Conservation (phyloP, 2,888 invertebrate species). For the Scelioninae gen. 2 region DNA sequence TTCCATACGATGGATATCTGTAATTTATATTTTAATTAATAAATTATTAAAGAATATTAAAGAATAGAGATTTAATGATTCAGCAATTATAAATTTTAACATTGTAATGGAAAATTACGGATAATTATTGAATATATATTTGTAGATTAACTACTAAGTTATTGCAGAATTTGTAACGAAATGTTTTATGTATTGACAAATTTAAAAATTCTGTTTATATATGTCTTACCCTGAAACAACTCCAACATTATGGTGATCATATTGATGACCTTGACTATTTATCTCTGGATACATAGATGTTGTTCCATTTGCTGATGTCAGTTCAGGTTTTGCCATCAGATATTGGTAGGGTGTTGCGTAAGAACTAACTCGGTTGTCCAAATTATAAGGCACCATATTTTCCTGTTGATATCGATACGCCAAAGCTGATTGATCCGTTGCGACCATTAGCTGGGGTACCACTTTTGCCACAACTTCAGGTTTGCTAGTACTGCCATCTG, state of each 20-base stretch:
- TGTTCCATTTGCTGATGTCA: conserved; percentile 10
- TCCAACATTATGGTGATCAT: conserved; percentile 31
- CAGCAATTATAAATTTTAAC: too few relatives aligned
- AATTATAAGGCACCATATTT: conserved; percentile 51
- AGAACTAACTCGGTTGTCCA: conserved; percentile 34
- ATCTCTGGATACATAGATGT: conserved; percentile 43
- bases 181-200: too few relatives aligned
- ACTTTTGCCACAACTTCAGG: conserved; percentile 22
- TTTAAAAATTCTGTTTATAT: too few relatives aligned
- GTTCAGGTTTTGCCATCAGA: conserved; percentile 13
- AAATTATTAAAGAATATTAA: too few relatives aligned
- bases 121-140: too few relatives aligned
- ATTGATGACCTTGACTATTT: conserved; percentile 30
- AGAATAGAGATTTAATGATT: too few relatives aligned
- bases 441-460: conserved; percentile 2
- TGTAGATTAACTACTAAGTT: too few relatives aligned
- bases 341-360: conserved; percentile 41
- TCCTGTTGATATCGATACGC: conserved; percentile 49
- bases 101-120: too few relatives aligned
- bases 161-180: too few relatives aligned
- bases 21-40: background rate
- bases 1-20: conserved; percentile 40
- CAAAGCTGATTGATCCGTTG: conserved; percentile 29
- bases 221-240: conserved; percentile 43
- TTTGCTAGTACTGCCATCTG: conserved; percentile 16